Conservation (phyloP, 2,797 vertebrate species). For the Amphiprion clarkii region DNA sequence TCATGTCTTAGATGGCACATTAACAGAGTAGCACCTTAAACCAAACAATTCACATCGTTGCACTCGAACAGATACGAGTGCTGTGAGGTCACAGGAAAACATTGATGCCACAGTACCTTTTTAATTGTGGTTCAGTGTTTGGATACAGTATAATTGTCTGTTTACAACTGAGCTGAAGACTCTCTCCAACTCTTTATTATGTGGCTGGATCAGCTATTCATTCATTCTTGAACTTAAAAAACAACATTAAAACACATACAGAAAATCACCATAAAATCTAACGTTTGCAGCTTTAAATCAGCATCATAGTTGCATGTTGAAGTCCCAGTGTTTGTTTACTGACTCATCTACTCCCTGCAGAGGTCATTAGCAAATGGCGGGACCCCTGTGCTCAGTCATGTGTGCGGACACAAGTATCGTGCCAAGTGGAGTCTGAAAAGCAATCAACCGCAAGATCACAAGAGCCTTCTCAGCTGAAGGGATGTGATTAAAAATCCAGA, state of each 20-base stretch:
- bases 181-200: not conserved
- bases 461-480: conserved; percentile 1
- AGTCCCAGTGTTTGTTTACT: not conserved
- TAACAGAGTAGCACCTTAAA: not conserved
- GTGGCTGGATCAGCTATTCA: not conserved
- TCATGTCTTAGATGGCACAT: not conserved
- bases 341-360: conserved; percentile 1
- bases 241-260: not conserved
- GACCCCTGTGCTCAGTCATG: conserved; percentile 2
- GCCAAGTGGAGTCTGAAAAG: not conserved
- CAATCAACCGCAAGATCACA: not conserved
- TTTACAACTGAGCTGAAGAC: not conserved
- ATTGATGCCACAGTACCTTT: not conserved
- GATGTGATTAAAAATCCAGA: not conserved
- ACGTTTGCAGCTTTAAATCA: not conserved
- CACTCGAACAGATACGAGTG: not conserved
- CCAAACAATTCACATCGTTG: not conserved
- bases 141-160: not conserved
- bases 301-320: not conserved
- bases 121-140: conserved; percentile 18
- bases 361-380: conserved; percentile 22
- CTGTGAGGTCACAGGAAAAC: not conserved
- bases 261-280: not conserved
- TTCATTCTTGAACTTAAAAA: not conserved
- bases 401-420: not conserved